A percentile compares a stretch with the other conserved stretches of the same genome.
These are phyloP conservation scores for Onychomys torridus DNA, from an alignment of 2,797 vertebrate species.

Conservation along the genomic window DNA sequence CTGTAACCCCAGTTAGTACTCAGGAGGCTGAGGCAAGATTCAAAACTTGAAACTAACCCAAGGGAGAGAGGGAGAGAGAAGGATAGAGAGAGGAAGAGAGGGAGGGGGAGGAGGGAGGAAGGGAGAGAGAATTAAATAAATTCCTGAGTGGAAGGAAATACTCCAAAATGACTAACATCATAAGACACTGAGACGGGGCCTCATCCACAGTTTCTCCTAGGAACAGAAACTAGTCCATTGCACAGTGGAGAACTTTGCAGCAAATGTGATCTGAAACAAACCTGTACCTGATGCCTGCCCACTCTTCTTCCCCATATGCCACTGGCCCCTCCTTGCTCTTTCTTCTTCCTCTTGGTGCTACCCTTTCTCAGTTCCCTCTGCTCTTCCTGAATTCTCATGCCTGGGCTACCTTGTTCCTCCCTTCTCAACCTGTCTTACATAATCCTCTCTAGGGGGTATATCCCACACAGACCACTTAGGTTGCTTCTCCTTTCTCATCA, in stretches of 20 bases:
- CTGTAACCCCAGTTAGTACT: not conserved
- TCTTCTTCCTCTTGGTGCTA: not conserved
- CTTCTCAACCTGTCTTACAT: not conserved
- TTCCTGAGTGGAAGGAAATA: not conserved
- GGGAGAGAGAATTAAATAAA: not conserved
- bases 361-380: slow-evolving; percentile 24
- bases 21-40: not conserved
- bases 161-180: not conserved
- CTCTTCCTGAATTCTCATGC: not conserved
- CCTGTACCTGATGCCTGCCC: not conserved
- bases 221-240: not conserved
- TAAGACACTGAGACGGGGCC: not conserved
- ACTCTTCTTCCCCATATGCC: not conserved
- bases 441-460: not conserved
- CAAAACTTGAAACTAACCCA: not conserved
- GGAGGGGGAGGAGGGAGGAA: too few relatives aligned
- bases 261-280: not conserved
- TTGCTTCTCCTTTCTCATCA: not conserved
- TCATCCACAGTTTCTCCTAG: too few relatives aligned
- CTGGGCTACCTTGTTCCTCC: not conserved
- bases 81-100: not conserved
- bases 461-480: not conserved
- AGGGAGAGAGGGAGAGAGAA: not conserved
- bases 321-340: not conserved
- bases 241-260: not conserved